A percentile compares a stretch with the other conserved stretches of the same genome.
Evolutionary conservation across 2,113 vertebrate genomes (phyloP).

Genomic region (Hiodon tergisus): DNA sequence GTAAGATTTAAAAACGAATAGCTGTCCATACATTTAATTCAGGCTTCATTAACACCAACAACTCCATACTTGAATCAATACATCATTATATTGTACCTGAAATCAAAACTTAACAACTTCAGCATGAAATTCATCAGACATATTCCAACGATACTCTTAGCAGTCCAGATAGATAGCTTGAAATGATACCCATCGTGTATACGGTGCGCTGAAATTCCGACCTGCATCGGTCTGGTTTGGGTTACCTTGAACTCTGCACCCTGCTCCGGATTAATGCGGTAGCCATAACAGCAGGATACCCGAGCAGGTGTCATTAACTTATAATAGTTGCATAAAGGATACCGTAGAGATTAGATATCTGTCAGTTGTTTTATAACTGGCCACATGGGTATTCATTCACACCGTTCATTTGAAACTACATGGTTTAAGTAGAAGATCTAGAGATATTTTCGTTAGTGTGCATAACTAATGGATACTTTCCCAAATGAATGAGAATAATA

Average conservation of each 20-base stretch:
- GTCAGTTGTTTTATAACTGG: background rate
- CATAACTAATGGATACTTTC: background rate
- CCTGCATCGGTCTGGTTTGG: slow-evolving; percentile 45
- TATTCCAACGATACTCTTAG: background rate
- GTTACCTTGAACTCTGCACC: slow-evolving; percentile 61
- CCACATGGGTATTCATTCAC: background rate
- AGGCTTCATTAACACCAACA: too few species aligned
- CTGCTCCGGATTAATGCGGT: slow-evolving; percentile 55
- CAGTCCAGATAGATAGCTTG: slow-evolving; percentile 23
- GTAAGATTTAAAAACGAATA: too few species aligned
- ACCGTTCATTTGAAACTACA: background rate
- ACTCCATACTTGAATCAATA: too few species aligned
- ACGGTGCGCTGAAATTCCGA: slow-evolving; percentile 45
- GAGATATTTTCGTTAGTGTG: background rate
- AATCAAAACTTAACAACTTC: too few species aligned
- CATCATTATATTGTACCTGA: too few species aligned
- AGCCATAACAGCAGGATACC: slow-evolving; percentile 55
- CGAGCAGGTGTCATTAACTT: slow-evolving; percentile 51
- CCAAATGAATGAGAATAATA: background rate
- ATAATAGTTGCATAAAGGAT: slow-evolving; percentile 34
- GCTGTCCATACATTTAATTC: too few species aligned
- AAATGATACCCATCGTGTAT: slow-evolving; percentile 48
- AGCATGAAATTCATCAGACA: background rate
- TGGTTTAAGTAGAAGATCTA: background rate
- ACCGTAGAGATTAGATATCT: slow-evolving; percentile 19